A percentile compares a stretch with the other conserved stretches of the same genome.
phyloP scores from a whole-genome alignment of 2,797 vertebrate species.

The Lepus oiostolus region DNA sequence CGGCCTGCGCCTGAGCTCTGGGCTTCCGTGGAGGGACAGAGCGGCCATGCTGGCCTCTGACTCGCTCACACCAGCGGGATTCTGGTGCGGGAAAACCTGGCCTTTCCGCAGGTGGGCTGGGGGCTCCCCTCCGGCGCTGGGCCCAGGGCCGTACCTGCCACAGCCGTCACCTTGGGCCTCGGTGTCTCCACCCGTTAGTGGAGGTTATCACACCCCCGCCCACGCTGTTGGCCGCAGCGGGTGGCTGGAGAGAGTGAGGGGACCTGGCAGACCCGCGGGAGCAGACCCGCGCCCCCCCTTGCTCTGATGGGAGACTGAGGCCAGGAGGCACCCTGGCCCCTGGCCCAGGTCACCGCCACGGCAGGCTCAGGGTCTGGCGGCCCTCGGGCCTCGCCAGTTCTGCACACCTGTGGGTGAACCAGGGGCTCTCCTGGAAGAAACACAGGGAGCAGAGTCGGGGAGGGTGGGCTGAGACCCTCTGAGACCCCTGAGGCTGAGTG shows the following conservation, averaged over 20 bases:
- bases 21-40: neutral
- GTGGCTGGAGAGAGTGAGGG: neutral
- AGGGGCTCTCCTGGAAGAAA: neutral
- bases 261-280: neutral
- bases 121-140: neutral
- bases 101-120: accelerated
- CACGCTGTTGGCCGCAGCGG: neutral
- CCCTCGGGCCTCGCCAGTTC: neutral
- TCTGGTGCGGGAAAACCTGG: neutral
- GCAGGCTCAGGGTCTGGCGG: neutral
- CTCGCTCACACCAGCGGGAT: neutral
- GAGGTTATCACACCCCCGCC: neutral
- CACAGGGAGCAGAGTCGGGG: neutral
- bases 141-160: neutral
- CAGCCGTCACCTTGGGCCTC: neutral
- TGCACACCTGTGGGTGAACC: neutral
- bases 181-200: neutral
- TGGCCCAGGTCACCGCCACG: neutral
- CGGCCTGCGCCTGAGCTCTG: neutral
- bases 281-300: neutral
- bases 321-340: neutral
- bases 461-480: neutral
- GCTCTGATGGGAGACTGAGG: neutral
- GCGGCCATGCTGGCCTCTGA: neutral
- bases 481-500: neutral